Evolutionary conservation across 2,888 invertebrate species (phyloP).

Genomic region (Amorpha juglandis): DNA sequence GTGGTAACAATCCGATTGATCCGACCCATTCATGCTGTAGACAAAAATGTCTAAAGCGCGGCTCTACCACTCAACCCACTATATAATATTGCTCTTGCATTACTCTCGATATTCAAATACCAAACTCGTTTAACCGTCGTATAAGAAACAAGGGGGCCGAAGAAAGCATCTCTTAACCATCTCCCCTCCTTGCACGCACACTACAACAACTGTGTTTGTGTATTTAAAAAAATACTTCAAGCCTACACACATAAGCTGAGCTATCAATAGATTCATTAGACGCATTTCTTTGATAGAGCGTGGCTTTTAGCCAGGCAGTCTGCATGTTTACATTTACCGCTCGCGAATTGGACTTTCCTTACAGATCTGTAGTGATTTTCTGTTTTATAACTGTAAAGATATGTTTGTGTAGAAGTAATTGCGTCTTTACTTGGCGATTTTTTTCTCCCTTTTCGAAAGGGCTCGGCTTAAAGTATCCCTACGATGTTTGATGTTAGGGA

Average conservation of each 20-base stretch:
- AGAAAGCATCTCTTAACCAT: slow-evolving; percentile 81
- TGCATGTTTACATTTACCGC: slow-evolving; percentile 32
- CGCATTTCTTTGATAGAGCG: slow-evolving; percentile 80
- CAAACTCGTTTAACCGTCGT: slow-evolving; percentile 40
- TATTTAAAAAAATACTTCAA: slow-evolving; percentile 74
- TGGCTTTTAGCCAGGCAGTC: slow-evolving; percentile 71
- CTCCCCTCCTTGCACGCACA: slow-evolving; percentile 75
- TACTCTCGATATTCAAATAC: neutral
- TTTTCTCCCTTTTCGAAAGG: slow-evolving; percentile 63
- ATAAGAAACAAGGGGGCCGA: slow-evolving; percentile 79
- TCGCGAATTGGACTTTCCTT: slow-evolving; percentile 29
- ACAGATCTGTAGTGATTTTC: neutral
- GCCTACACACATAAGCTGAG: slow-evolving; percentile 66
- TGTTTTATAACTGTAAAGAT: slow-evolving; percentile 29
- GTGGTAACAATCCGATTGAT: no score
- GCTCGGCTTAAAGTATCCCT: slow-evolving; percentile 46
- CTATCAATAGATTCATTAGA: slow-evolving; percentile 83
- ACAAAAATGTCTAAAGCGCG: no score
- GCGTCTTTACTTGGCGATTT: slow-evolving; percentile 76
- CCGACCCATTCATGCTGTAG: no score
- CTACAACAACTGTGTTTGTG: slow-evolving; percentile 52
- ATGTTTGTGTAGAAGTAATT: slow-evolving; percentile 71
- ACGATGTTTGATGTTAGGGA: slow-evolving; percentile 46
- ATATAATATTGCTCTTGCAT: no score
- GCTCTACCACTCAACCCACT: no score